phyloP scores from a whole-genome alignment of 2,113 vertebrate species.

The Colaptes auratus region DNA sequence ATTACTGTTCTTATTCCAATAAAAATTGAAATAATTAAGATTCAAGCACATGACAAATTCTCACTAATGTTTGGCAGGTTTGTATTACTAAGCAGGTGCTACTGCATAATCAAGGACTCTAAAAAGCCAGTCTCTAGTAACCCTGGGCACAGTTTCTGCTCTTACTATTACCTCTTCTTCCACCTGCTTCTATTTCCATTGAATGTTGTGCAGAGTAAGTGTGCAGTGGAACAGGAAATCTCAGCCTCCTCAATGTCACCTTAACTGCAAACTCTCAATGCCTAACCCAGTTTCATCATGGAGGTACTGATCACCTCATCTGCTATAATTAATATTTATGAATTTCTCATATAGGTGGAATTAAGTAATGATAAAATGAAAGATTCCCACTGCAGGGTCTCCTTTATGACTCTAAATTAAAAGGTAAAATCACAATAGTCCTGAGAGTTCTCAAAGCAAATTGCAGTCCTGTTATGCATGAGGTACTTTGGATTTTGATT shows the following conservation, averaged over 20 bases:
- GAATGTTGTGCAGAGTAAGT: not conserved
- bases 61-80: not conserved
- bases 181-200: not conserved
- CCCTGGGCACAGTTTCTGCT: not conserved
- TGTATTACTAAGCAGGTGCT: conserved; percentile 9
- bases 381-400: not conserved
- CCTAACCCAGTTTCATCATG: not conserved
- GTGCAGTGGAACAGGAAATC: not conserved
- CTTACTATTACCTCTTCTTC: not conserved
- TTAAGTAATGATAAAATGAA: not conserved
- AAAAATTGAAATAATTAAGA: not conserved
- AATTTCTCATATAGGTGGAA: not conserved
- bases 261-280: not conserved
- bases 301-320: not conserved
- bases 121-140: not conserved
- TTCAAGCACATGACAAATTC: not conserved
- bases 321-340: not conserved
- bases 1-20: not conserved
- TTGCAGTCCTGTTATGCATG: not conserved
- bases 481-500: conserved; percentile 38
- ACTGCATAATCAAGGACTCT: not conserved
- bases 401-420: not conserved
- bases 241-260: fast-evolving
- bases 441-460: not conserved
- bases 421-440: not conserved